Evolutionary conservation across 1,140 invertebrate species (phyloP).

Genomic region (Pararge aegeria): DNA sequence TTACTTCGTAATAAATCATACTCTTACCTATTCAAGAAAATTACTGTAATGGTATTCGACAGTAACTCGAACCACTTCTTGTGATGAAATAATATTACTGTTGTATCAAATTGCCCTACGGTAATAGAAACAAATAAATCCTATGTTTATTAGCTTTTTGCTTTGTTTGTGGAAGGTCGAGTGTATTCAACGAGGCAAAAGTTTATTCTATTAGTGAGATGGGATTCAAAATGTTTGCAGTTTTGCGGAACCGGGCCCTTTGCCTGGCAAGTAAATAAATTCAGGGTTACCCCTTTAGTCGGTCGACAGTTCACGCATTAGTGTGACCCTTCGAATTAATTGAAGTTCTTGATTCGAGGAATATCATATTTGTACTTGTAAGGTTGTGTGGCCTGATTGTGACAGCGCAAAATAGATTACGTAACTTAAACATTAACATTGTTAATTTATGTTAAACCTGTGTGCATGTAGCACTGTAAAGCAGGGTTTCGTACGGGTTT

Average conservation of each 20-base stretch:
- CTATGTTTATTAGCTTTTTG: slow-evolving; percentile 8
- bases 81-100: slow-evolving; percentile 6
- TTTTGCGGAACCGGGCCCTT: slow-evolving; percentile 1
- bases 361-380: too few relatives aligned
- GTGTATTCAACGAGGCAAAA: slow-evolving; percentile 6
- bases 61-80: not conserved
- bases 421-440: too few relatives aligned
- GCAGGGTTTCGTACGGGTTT: too few relatives aligned
- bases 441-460: too few relatives aligned
- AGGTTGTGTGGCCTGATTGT: too few relatives aligned
- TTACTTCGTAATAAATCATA: too few relatives aligned
- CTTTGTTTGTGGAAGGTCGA: slow-evolving; percentile 6
- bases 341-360: not conserved
- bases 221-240: slow-evolving; percentile 3
- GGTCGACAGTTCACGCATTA: not conserved
- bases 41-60: not conserved
- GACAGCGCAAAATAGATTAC: too few relatives aligned
- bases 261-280: not conserved
- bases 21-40: too few relatives aligned
- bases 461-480: too few relatives aligned
- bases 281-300: not conserved
- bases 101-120: not conserved
- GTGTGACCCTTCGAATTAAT: not conserved
- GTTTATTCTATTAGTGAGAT: slow-evolving; percentile 11
- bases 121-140: slow-evolving; percentile 10